Evolutionary conservation across 2,113 vertebrate genomes (phyloP).

Genomic region (Pomatorhinus ruficollis): DNA sequence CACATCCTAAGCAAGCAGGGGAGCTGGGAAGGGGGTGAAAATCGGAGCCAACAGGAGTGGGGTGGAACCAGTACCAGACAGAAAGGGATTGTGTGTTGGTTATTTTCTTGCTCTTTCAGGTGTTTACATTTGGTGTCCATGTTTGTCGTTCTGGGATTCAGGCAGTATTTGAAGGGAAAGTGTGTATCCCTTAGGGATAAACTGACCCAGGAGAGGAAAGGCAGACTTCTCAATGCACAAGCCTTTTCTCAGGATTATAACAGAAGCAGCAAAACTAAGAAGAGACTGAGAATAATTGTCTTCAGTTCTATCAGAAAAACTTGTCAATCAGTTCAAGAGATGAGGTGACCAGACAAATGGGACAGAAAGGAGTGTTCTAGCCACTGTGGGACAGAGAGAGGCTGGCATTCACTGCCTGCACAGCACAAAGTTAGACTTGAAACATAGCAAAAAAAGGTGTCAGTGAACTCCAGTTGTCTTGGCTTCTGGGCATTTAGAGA

Average conservation of each 20-base stretch:
- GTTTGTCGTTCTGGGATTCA: not conserved
- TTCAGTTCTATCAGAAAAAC: not conserved
- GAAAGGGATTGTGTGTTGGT: not conserved
- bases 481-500: not conserved
- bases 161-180: not conserved
- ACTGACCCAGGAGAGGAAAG: not conserved
- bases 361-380: not conserved
- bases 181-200: not conserved
- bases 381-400: not conserved
- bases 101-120: constrained; percentile 42
- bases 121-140: not conserved
- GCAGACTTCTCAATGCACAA: not conserved
- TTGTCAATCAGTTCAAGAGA: not conserved
- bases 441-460: not conserved
- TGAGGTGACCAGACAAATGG: not conserved
- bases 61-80: not conserved
- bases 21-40: not conserved
- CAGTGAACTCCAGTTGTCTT: not conserved
- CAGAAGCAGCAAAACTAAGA: not conserved
- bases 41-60: not conserved
- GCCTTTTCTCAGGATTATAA: not conserved
- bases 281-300: not conserved
- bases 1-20: not conserved
- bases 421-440: not conserved
- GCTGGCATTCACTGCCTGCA: not conserved